phyloP scores from a whole-genome alignment of 2,113 vertebrate genomes.

The Mus musculus region GRCm39 chr2:41289001-41289500 shows the following conservation, averaged over 20 bases:
- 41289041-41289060: background rate
- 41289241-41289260: background rate
- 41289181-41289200: background rate
- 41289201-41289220: background rate
- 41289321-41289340: no score
- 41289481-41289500: slow-evolving; percentile 67
- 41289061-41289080: background rate
- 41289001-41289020: background rate
- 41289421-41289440: no score
- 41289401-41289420: no score
- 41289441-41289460: slow-evolving; percentile 43
- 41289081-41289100: background rate
- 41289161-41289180: background rate
- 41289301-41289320: background rate
- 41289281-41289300: slow-evolving; percentile 58
- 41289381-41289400: no score
- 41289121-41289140: background rate
- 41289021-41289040: background rate
- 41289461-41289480: slow-evolving; percentile 54
- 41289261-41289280: slow-evolving; percentile 25
- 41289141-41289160: fast-evolving
- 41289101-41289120: no score
- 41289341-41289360: no score
- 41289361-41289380: no score
- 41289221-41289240: slow-evolving; percentile 46